Evolutionary conservation across 2,113 vertebrate species (phyloP), one percentile per base, ranked within the genome.

Genomic region (Alligator sinensis): DNA sequence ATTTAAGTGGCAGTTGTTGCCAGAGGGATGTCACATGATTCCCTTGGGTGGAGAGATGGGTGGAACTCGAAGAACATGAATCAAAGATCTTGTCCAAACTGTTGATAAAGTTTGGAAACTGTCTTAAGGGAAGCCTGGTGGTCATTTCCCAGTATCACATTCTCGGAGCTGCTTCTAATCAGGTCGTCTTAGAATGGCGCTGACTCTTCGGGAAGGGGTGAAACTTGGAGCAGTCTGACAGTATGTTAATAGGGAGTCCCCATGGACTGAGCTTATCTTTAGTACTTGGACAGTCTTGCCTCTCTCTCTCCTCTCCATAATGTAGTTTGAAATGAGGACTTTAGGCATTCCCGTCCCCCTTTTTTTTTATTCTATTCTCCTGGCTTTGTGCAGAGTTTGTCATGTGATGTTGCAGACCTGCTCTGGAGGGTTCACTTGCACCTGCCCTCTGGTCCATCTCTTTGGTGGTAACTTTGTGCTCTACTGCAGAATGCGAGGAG

Each of bases 401-500:
- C 2, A 1, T 22, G 3, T 4, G 1, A 11, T 83, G 63, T 25
- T 61, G 22, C 17, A 54, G 34, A 28, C 72, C 58, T 13, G 0
- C 17, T 55, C 82, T 12, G 89, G 64, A 11, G 76, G 1, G 61
- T n/a, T 38, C 22, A 12, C 22, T 19, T 21, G 4, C 0, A 0
- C 38, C 1, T 18, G 18, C 62, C 34, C 75, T n/a, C 15, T 72
- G 9, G 14, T 38, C 57, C 63, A 6, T 16, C 75, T 85, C 59
- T 92, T 59, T 57, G 1, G 0, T 68, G 78, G 54, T 47, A n/a
- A 54, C 68, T 89, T 90, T 8, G 18, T 84, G 77, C 84, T 59
- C 75, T 17, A 9, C 83, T 47, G 91, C 60, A 98, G 98, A 94
- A 94, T 98, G 97, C 17, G 98, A 96, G 93, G 97, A 97, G 2